Evolutionary conservation across 2,113 vertebrate genomes (phyloP).

Genomic region (Ciconia boyciana): DNA sequence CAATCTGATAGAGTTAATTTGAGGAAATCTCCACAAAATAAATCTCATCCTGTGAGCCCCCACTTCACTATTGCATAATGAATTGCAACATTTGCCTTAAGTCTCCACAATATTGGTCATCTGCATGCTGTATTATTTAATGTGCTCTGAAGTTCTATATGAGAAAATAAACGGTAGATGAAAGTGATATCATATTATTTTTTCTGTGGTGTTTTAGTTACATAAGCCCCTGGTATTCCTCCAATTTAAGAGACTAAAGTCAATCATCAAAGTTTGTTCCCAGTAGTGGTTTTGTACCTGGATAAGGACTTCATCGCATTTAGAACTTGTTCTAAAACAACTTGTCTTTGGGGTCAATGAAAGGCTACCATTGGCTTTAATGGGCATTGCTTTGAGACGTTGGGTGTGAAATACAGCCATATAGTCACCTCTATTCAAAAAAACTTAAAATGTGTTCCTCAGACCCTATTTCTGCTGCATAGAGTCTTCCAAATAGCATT

Average conservation of each 20-base stretch:
- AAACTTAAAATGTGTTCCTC: neutral
- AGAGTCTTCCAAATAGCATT: neutral
- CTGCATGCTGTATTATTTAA: neutral
- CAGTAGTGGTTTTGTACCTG: neutral
- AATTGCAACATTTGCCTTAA: neutral
- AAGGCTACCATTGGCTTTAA: neutral
- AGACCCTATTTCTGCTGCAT: neutral
- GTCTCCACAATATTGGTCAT: neutral
- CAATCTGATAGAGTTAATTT: neutral
- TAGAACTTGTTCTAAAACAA: neutral
- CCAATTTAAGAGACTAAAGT: neutral
- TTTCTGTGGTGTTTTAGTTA: neutral
- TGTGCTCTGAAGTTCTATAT: neutral
- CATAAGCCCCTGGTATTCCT: neutral
- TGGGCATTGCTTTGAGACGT: neutral
- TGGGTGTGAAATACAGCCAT: neutral
- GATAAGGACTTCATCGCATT: neutral
- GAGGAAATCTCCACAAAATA: neutral
- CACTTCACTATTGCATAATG: neutral
- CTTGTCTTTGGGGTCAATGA: neutral
- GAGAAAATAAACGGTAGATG: neutral
- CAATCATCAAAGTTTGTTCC: neutral
- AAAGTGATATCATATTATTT: neutral
- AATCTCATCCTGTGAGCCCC: neutral
- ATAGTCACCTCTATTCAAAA: neutral